Conservation (phyloP, 1,140 invertebrate genomes). For the Nylanderia fulva region DNA sequence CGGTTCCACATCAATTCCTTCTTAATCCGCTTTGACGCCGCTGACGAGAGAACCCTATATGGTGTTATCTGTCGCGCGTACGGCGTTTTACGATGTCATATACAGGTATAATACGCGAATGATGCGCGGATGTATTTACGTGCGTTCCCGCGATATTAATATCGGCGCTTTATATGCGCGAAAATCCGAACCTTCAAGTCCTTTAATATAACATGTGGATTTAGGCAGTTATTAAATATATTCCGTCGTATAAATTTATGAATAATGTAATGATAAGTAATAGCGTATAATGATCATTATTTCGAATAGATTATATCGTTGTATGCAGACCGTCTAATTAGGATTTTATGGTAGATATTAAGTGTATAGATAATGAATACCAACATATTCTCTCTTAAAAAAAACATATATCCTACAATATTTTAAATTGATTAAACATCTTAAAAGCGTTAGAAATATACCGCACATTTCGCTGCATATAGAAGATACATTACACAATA, state of each 20-base stretch:
- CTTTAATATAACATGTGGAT: background rate
- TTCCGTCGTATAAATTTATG: background rate
- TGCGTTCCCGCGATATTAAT: background rate
- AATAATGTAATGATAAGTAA: background rate
- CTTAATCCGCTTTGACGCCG: constrained; percentile 35
- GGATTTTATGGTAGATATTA: constrained; percentile 16
- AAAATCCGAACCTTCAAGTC: background rate
- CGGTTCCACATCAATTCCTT: background rate
- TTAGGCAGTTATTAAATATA: constrained; percentile 3
- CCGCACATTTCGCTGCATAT: background rate
- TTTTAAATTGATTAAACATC: constrained; percentile 21
- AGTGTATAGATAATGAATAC: background rate
- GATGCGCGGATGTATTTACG: constrained; percentile 11
- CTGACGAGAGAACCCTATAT: background rate
- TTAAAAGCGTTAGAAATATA: background rate
- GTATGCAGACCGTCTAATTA: background rate
- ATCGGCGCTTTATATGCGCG: background rate
- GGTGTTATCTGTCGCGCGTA: constrained; percentile 22
- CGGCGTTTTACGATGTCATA: constrained; percentile 48
- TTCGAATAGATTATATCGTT: constrained; percentile 2
- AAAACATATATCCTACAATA: background rate
- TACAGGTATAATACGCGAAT: background rate
- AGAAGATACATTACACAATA: constrained; percentile 26
- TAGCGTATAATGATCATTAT: background rate
- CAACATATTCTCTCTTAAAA: background rate